phyloP scores from a whole-genome alignment of 2,797 vertebrate species.

The Lepidocolaptes lacrymiger region DNA sequence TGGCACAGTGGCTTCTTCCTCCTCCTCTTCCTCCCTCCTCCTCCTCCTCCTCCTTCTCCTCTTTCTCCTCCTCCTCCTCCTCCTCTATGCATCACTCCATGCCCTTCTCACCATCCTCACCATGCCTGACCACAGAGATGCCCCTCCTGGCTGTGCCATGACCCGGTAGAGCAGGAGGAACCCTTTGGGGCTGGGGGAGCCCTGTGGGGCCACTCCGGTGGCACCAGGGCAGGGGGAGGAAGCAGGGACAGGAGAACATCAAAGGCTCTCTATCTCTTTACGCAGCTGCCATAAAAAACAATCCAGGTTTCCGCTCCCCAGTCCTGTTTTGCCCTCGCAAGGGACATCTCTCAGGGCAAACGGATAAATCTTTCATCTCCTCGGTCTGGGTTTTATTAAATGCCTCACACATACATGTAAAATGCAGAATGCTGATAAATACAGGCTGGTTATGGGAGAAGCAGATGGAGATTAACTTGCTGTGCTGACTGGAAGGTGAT shows the following conservation, averaged over 20 bases:
- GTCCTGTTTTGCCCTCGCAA: slow-evolving; percentile 51
- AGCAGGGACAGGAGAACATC: background rate
- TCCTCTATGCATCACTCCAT: background rate
- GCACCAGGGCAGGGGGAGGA: background rate
- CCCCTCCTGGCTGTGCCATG: background rate
- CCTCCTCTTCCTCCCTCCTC: background rate
- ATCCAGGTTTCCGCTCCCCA: slow-evolving; percentile 61
- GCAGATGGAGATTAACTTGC: background rate
- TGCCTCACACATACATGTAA: slow-evolving; percentile 42
- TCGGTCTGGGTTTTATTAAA: slow-evolving; percentile 63
- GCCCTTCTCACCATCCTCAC: background rate
- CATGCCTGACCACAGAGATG: background rate
- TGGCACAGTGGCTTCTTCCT: background rate
- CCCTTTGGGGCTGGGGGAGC: background rate
- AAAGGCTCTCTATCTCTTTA: slow-evolving; percentile 56
- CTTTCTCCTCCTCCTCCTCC: background rate
- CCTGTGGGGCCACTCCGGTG: background rate
- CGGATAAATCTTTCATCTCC: slow-evolving; percentile 71
- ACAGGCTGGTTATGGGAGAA: background rate
- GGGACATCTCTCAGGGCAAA: slow-evolving; percentile 65
- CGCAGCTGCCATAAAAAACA: slow-evolving; percentile 62
- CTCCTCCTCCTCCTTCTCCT: background rate
- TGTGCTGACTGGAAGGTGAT: background rate
- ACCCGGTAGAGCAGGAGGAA: background rate
- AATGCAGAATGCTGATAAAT: slow-evolving; percentile 28